phyloP scores from a whole-genome alignment of 2,888 invertebrate species.

The Nematopogon swammerdamellus region DNA sequence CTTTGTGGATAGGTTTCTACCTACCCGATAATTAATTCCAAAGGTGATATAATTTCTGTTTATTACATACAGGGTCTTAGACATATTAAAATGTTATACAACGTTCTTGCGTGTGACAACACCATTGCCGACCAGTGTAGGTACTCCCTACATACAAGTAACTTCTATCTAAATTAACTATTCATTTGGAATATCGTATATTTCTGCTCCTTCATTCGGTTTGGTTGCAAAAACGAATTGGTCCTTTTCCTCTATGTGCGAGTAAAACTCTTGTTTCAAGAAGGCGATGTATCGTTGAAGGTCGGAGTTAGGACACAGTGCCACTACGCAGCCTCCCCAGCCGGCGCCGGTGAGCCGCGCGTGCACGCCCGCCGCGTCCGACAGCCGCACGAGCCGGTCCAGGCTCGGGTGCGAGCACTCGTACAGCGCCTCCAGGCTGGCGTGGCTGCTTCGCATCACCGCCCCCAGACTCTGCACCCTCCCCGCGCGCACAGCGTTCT shows the following conservation, averaged over 20 bases:
- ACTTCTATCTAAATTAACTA: background rate
- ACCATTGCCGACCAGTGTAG: no score
- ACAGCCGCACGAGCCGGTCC: constrained; percentile 76
- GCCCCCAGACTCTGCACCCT: constrained; percentile 63
- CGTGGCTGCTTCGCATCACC: constrained; percentile 88
- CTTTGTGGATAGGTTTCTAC: no score
- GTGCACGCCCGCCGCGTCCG: constrained; percentile 66
- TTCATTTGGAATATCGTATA: constrained; percentile 27
- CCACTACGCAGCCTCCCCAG: constrained; percentile 98
- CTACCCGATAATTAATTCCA: no score
- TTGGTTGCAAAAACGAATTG: constrained; percentile 71
- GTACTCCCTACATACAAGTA: no score
- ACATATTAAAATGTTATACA: no score
- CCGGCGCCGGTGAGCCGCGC: constrained; percentile 96
- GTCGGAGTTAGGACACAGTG: constrained; percentile 66
- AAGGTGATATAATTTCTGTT: no score
- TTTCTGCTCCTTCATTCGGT: constrained; percentile 63
- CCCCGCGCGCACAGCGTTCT: constrained; percentile 21
- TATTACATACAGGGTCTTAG: no score
- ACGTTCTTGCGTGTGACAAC: no score
- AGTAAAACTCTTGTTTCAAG: constrained; percentile 70
- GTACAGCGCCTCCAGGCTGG: constrained; percentile 78
- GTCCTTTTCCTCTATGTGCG: constrained; percentile 47
- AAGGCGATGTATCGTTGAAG: constrained; percentile 65
- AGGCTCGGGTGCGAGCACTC: constrained; percentile 91